Evolutionary conservation across 2,888 invertebrate genomes (phyloP).

Genomic region (Epistrophe eligans): DNA sequence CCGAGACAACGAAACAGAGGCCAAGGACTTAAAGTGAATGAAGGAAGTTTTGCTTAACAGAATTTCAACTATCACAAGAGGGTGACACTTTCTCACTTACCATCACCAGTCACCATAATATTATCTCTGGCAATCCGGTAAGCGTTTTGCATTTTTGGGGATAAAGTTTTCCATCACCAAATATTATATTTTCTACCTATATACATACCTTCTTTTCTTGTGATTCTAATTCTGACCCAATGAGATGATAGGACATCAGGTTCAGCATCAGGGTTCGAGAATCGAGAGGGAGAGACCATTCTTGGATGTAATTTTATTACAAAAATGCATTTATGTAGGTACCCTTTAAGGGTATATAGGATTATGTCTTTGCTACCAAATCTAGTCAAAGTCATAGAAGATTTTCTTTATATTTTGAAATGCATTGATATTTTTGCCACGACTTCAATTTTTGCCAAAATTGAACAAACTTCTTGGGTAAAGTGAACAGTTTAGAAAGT

Average conservation of each 20-base stretch:
- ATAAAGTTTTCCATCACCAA: conserved; percentile 60
- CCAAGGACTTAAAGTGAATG: conserved; percentile 41
- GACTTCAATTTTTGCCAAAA: conserved; percentile 69
- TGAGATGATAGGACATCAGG: conserved; percentile 14
- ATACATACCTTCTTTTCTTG: neutral
- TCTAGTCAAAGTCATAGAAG: conserved; percentile 32
- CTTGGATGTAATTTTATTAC: conserved; percentile 27
- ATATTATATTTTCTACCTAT: conserved; percentile 10
- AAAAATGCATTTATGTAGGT: conserved; percentile 34
- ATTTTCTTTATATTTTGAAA: conserved; percentile 4
- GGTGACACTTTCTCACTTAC: conserved; percentile 62
- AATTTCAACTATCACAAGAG: conserved; percentile 59
- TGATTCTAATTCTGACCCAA: neutral
- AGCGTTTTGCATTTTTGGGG: conserved; percentile 65
- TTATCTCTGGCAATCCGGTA: conserved; percentile 46
- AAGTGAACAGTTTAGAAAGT: conserved; percentile 58
- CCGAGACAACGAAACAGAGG: conserved; percentile 10
- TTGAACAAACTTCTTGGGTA: conserved; percentile 52
- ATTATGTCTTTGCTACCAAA: conserved; percentile 37
- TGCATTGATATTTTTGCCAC: conserved; percentile 66
- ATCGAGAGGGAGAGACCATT: neutral
- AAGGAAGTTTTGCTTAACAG: conserved; percentile 50
- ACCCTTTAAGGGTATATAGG: conserved; percentile 4
- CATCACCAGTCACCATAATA: conserved; percentile 23
- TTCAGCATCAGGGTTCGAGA: neutral